A percentile compares a stretch with the other conserved stretches of the same genome.
phyloP scores from a whole-genome alignment of 2,113 vertebrate genomes.

The Apteryx mantelli region DNA sequence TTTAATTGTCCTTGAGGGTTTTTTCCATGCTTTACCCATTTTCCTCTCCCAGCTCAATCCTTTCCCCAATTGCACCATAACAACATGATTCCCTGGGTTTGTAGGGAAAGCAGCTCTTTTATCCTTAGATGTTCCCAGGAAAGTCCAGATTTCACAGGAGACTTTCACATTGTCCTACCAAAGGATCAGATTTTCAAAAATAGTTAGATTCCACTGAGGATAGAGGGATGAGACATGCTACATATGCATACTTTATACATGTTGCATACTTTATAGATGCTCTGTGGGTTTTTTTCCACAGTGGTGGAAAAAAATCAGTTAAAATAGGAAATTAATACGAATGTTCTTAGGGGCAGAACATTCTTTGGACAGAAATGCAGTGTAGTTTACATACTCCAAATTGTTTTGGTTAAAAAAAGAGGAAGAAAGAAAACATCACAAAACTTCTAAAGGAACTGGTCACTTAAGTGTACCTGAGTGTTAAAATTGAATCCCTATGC shows the following conservation, averaged over 20 bases:
- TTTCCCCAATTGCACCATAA: background rate
- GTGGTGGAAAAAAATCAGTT: background rate
- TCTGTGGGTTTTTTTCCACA: no score
- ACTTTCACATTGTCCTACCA: background rate
- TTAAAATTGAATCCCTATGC: background rate
- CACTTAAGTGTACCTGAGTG: background rate
- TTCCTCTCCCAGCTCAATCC: background rate
- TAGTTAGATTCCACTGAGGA: accelerated
- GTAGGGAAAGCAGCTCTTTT: background rate
- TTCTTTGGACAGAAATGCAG: background rate
- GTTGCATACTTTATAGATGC: accelerated
- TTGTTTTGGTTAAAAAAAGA: background rate
- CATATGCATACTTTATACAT: accelerated
- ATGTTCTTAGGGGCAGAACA: background rate
- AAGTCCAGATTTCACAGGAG: background rate
- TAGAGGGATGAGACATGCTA: accelerated
- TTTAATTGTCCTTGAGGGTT: background rate
- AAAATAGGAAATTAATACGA: background rate
- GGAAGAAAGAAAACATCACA: background rate
- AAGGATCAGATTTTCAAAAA: background rate
- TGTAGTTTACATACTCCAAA: background rate
- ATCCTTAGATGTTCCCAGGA: background rate
- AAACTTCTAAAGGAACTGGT: background rate
- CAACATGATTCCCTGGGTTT: background rate
- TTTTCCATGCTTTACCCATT: background rate